A percentile compares a stretch with the other conserved stretches of the same genome.
These are phyloP conservation scores for Piprites chloris DNA, from an alignment of 2,113 vertebrate genomes.

Conservation along the genomic window DNA sequence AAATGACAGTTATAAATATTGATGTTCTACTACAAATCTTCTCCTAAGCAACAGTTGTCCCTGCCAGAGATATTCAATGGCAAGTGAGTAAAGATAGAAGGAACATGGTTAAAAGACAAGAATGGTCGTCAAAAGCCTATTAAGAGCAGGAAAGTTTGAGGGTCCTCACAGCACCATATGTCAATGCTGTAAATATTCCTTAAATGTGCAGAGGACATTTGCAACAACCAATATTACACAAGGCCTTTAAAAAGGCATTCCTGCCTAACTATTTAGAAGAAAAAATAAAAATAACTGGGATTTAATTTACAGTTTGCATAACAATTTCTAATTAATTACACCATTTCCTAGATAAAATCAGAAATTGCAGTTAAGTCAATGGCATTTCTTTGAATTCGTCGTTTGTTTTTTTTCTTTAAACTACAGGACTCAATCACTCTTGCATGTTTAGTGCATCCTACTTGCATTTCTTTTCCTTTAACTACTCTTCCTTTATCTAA, in stretches of 20 bases:
- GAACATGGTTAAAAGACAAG: not conserved
- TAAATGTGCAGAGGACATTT: not conserved
- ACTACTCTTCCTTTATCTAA: not conserved
- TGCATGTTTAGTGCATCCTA: not conserved
- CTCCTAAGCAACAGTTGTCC: not conserved
- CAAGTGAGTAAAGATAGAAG: not conserved
- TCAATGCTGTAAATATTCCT: not conserved
- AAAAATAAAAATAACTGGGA: not conserved
- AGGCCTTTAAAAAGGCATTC: not conserved
- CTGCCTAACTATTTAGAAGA: not conserved
- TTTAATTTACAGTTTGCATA: not conserved
- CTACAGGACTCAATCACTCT: not conserved
- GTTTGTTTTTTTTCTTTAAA: not conserved
- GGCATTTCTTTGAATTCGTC: not conserved
- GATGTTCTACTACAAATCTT: not conserved
- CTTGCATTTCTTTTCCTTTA: not conserved
- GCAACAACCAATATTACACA: not conserved
- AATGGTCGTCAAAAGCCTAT: not conserved
- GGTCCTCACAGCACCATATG: fast-evolving
- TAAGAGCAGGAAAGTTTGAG: not conserved
- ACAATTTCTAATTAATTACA: not conserved
- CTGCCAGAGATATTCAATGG: not conserved
- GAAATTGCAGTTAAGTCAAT: not conserved
- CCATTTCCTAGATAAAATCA: not conserved
- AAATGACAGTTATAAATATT: not conserved